phyloP scores from a whole-genome alignment of 2,888 invertebrate species.

The Drosophila algonquin region DNA sequence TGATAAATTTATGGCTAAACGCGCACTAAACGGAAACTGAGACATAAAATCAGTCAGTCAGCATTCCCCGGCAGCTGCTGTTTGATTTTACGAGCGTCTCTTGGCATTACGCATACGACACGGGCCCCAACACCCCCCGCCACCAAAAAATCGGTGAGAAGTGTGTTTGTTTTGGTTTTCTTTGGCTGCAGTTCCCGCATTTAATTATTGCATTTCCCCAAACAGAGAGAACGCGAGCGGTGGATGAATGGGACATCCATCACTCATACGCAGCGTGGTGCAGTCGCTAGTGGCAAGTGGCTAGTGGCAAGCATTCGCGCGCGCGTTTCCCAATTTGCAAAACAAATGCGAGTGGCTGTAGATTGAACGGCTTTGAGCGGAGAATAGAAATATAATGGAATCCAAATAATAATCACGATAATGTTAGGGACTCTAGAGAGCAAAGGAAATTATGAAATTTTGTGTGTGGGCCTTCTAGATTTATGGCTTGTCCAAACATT shows the following conservation, averaged over 20 bases:
- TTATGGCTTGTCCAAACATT: slow-evolving; percentile 69
- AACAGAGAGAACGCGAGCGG: no score
- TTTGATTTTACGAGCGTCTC: slow-evolving; percentile 40
- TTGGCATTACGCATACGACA: slow-evolving; percentile 54
- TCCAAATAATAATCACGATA: slow-evolving; percentile 32
- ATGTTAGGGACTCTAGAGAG: slow-evolving; percentile 17
- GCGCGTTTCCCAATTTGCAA: slow-evolving; percentile 61
- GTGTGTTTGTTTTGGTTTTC: slow-evolving; percentile 2
- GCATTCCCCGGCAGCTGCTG: slow-evolving; percentile 12
- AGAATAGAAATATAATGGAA: slow-evolving; percentile 37
- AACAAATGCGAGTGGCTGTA: slow-evolving; percentile 30
- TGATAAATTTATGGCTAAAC: slow-evolving; percentile 52
- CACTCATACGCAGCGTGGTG: slow-evolving; percentile 68
- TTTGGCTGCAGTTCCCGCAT: slow-evolving; percentile 21
- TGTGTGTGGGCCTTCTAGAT: slow-evolving; percentile 33
- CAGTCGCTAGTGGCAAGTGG: slow-evolving; percentile 1
- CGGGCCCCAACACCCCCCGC: slow-evolving; percentile 19
- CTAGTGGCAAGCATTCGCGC: slow-evolving; percentile 37
- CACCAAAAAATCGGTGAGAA: background rate
- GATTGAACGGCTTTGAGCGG: slow-evolving; percentile 19
- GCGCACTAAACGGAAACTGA: slow-evolving; percentile 67
- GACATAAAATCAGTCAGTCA: slow-evolving; percentile 43
- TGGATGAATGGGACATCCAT: background rate
- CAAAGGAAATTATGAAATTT: slow-evolving; percentile 43
- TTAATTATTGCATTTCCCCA: background rate